Evolutionary conservation across 2,888 invertebrate species (phyloP), one percentile per base, ranked within the genome.

Genomic region (Catocala sponsa): DNA sequence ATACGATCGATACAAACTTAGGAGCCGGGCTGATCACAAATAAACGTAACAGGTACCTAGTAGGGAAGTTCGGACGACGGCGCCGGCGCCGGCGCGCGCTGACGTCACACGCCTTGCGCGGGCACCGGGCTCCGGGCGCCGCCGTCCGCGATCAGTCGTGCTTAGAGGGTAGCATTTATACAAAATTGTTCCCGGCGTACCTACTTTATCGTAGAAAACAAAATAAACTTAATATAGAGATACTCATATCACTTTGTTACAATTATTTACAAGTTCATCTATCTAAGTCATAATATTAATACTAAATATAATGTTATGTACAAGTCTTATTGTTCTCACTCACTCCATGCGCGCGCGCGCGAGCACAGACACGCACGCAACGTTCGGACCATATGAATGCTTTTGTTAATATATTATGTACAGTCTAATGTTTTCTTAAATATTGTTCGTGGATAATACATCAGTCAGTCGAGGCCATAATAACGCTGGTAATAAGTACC

Each of bases 191-290:
- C 52, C 51, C 57, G 46, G 54, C 53, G 44, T 38, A 56, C 41
- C 38, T 60, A 41, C 52, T 55, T 47, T 42, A 57, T 56, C 44
- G 49, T 53, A 64, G 51, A 50, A 55, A 59, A 49, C 42, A 48
- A 64, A 61, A 59, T 42, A 48, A 64, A 61, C 56, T 38, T 59
- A 65, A 63, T 32, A 60, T 32, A 74, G 46, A 58, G 50, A 50
- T 56, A 66, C 12, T 42, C 52, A 54, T 57, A 61, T 65, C 72
- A 75, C 68, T 63, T 68, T 61, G 56, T 49, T 62, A 65, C 64
- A 62, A 52, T 49, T 77, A 76, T 74, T 63, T 76, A 74, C 77
- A 76, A 63, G 52, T 65, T 63, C 50, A 47, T 55, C 64, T 72
- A 74, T 59, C 72, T 70, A 74, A 51, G 56, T 60, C 56, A 41